A percentile compares a stretch with the other conserved stretches of the same genome.
Evolutionary conservation across 2,888 invertebrate genomes (phyloP).

Genomic region (Perdita meconis): DNA sequence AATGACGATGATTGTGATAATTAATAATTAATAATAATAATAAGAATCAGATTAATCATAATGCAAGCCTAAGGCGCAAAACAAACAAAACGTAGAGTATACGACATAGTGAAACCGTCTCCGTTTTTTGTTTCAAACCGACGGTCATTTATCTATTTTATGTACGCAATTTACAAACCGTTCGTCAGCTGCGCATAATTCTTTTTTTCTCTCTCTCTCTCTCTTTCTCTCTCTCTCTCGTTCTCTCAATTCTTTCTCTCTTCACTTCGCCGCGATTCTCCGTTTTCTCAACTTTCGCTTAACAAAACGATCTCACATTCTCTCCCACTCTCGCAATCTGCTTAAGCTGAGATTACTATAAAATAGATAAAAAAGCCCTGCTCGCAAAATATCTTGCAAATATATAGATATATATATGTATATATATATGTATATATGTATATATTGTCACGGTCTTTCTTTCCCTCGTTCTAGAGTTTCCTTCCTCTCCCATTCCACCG

Average conservation of each 20-base stretch:
- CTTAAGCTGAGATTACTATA: slow-evolving; percentile 79
- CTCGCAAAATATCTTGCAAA: slow-evolving; percentile 79
- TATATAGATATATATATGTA: slow-evolving; percentile 71
- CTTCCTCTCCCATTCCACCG: slow-evolving; percentile 1
- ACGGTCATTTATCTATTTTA: slow-evolving; percentile 69
- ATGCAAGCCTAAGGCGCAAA: slow-evolving; percentile 76
- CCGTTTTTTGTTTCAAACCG: slow-evolving; percentile 61
- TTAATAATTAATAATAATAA: slow-evolving; percentile 55
- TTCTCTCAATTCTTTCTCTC: neutral
- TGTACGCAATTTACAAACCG: slow-evolving; percentile 76
- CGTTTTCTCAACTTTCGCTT: slow-evolving; percentile 32
- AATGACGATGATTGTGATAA: slow-evolving; percentile 60
- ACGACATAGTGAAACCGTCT: slow-evolving; percentile 73
- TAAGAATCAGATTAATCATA: slow-evolving; percentile 62
- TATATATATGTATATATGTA: slow-evolving; percentile 71
- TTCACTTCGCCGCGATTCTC: slow-evolving; percentile 40
- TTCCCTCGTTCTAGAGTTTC: slow-evolving; percentile 10
- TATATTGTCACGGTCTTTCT: slow-evolving; percentile 78
- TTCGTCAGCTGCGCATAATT: slow-evolving; percentile 52
- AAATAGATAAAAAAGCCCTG: slow-evolving; percentile 80
- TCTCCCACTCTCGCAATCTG: slow-evolving; percentile 67
- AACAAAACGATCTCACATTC: slow-evolving; percentile 55
- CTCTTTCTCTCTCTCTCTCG: neutral
- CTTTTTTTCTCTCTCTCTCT: slow-evolving; percentile 16
- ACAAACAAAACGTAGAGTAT: slow-evolving; percentile 74